Conservation (phyloP, 2,888 invertebrate genomes). For the Drosophila stalkeri region DNA sequence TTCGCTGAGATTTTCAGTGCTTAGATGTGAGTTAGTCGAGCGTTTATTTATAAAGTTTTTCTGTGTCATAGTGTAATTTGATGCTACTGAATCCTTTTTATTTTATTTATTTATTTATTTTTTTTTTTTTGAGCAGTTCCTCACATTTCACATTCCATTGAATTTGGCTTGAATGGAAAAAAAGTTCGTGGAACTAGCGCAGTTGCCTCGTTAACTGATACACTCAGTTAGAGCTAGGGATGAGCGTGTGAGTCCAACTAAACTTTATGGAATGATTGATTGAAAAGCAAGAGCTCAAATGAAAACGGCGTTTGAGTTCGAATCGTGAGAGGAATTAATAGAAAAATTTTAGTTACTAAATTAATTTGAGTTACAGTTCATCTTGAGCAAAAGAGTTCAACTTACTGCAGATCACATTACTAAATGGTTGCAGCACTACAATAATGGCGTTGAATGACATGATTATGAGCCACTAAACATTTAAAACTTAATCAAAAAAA, state of each 20-base stretch:
- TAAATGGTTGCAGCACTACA: too few species aligned
- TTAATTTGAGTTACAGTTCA: background rate
- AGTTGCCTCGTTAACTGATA: slow-evolving; percentile 23
- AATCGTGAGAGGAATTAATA: background rate
- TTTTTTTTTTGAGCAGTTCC: background rate
- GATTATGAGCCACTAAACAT: too few species aligned
- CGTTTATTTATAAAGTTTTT: background rate
- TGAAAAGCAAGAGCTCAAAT: background rate
- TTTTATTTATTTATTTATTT: too few species aligned
- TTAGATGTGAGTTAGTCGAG: background rate
- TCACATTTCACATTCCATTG: background rate
- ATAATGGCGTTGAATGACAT: too few species aligned
- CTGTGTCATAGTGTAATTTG: background rate
- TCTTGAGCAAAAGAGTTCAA: background rate
- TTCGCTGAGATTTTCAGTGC: background rate
- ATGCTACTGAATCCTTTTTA: background rate
- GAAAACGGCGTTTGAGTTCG: background rate
- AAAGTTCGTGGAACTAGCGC: slow-evolving; percentile 1
- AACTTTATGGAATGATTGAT: background rate
- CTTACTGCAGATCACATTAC: too few species aligned
- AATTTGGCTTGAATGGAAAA: slow-evolving; percentile 1
- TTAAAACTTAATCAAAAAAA: too few species aligned
- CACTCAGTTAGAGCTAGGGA: slow-evolving; percentile 5
- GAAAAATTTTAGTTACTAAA: background rate
- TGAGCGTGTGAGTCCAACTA: background rate